These are phyloP conservation scores for Morelia viridis DNA, from an alignment of 2,797 vertebrate genomes.

Conservation along the genomic window DNA sequence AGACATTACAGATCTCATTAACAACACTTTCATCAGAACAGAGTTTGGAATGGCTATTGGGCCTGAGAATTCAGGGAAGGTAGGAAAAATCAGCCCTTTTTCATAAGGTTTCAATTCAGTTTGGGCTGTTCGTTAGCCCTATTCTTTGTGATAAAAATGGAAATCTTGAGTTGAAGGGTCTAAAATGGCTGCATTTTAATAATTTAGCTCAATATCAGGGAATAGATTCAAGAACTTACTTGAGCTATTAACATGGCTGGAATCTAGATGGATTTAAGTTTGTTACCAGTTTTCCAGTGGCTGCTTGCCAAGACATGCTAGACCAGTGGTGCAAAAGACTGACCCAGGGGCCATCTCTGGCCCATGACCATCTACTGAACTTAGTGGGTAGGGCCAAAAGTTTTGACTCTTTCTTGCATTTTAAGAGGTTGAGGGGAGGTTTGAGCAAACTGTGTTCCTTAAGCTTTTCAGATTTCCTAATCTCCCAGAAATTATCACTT, in stretches of 20 bases:
- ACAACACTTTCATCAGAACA: constrained; percentile 90
- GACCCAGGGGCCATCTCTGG: background rate
- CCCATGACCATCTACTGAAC: background rate
- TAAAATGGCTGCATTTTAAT: background rate
- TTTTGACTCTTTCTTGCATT: background rate
- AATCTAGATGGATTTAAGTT: background rate
- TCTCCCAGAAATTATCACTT: background rate
- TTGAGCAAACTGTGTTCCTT: background rate
- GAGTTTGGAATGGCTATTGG: constrained; percentile 92
- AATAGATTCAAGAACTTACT: background rate
- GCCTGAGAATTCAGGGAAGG: constrained; percentile 90
- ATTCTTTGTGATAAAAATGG: background rate
- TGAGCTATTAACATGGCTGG: background rate
- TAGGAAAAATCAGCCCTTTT: constrained; percentile 54
- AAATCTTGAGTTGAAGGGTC: background rate
- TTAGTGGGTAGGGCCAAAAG: background rate
- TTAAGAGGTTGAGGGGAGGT: background rate
- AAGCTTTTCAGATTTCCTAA: background rate
- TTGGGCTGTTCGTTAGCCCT: background rate
- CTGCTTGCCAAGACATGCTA: background rate
- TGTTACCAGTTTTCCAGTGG: background rate
- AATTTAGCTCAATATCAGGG: background rate
- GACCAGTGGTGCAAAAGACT: background rate
- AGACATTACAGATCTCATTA: constrained; percentile 88
- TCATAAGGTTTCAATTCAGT: no score